Percentiles rank a stretch among this genome's conserved stretches.
Conservation (phyloP, 2,797 vertebrate genomes). For the Naso thynnoides region DNA sequence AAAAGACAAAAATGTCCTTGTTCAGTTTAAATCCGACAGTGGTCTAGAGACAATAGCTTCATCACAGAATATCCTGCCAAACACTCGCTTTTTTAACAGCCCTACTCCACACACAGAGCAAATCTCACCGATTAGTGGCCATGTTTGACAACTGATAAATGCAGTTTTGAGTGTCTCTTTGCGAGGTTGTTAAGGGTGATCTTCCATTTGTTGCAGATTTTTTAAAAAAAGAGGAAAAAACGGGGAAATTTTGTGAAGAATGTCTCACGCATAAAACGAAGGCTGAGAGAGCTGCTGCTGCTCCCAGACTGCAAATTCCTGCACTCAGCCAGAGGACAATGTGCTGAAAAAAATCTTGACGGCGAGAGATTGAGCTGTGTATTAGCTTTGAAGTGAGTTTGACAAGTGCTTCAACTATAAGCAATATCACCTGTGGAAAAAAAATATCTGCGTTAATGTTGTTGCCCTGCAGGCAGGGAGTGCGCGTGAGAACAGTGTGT, state of each 20-base stretch:
- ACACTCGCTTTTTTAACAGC: slow-evolving; percentile 20
- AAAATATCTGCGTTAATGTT: slow-evolving; percentile 19
- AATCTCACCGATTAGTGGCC: slow-evolving; percentile 20
- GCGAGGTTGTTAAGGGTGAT: neutral
- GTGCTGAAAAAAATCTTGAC: slow-evolving; percentile 37
- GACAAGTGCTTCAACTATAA: slow-evolving; percentile 43
- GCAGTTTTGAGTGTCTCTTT: slow-evolving; percentile 6
- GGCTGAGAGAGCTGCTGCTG: slow-evolving; percentile 30
- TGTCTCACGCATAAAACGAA: slow-evolving; percentile 14
- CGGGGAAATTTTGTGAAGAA: neutral
- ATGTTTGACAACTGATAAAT: slow-evolving; percentile 38
- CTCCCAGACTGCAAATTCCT: slow-evolving; percentile 38
- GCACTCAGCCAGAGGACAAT: slow-evolving; percentile 27
- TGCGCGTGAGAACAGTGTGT: slow-evolving; percentile 12
- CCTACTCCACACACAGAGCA: slow-evolving; percentile 7
- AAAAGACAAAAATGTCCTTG: slow-evolving; percentile 42
- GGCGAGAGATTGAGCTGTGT: slow-evolving; percentile 24
- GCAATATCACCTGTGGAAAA: slow-evolving; percentile 49
- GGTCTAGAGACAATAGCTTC: slow-evolving; percentile 40
- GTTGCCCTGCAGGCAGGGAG: slow-evolving; percentile 22
- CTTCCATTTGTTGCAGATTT: slow-evolving; percentile 16
- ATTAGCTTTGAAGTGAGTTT: slow-evolving; percentile 68
- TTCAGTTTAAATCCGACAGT: slow-evolving; percentile 26
- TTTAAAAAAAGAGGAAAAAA: neutral
- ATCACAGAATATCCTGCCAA: slow-evolving; percentile 36